Percentiles rank a stretch among this genome's conserved stretches.
Conservation (phyloP, 2,888 invertebrate species). For the Alsophila aescularia region DNA sequence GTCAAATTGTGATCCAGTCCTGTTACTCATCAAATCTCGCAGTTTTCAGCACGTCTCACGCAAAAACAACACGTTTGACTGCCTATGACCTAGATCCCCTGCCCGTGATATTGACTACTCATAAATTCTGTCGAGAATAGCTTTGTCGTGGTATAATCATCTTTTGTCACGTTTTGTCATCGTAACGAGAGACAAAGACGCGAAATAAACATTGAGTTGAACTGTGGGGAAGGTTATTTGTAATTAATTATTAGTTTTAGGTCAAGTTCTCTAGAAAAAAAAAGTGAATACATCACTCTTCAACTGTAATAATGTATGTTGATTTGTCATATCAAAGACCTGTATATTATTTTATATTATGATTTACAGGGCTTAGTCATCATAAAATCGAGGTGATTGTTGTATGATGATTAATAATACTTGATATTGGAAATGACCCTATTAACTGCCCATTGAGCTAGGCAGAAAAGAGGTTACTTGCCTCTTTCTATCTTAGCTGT, state of each 20-base stretch:
- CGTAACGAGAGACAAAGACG: conserved; percentile 12
- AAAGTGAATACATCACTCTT: background rate
- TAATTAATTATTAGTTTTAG: conserved; percentile 23
- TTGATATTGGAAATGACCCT: too few species aligned
- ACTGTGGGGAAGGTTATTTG: conserved; percentile 26
- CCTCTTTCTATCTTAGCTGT: too few species aligned
- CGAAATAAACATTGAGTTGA: conserved; percentile 14
- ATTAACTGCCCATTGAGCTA: too few species aligned
- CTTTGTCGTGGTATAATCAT: background rate
- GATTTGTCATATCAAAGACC: conserved; percentile 10
- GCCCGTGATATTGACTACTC: background rate
- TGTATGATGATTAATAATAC: too few species aligned
- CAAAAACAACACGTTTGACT: conserved; percentile 20
- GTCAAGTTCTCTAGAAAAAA: conserved; percentile 19
- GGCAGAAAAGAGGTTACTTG: too few species aligned
- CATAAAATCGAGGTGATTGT: background rate
- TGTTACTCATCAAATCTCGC: conserved; percentile 17
- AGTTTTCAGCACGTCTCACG: conserved; percentile 9
- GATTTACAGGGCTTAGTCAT: conserved; percentile 2
- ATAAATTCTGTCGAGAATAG: background rate
- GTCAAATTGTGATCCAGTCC: conserved; percentile 26
- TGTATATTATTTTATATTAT: conserved; percentile 8
- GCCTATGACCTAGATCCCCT: conserved; percentile 33
- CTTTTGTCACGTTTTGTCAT: conserved; percentile 22
- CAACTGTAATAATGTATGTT: background rate